Evolutionary conservation across 2,113 vertebrate species (phyloP).

Genomic region (Hyperoodon ampullatus): DNA sequence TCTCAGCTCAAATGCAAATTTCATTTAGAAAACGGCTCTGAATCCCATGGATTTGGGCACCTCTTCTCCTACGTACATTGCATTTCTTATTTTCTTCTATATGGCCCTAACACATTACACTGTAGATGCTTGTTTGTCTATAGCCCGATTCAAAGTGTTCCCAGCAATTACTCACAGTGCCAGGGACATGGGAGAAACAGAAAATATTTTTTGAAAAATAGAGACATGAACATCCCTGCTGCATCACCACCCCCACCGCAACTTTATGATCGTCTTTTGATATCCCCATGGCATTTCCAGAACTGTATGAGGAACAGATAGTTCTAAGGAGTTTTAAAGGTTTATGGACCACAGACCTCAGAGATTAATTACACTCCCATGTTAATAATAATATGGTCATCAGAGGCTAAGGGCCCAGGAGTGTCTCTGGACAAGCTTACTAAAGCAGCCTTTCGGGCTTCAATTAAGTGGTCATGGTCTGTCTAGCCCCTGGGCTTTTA

Average conservation of each 20-base stretch:
- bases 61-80: background rate
- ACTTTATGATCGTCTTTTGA: conserved; percentile 34
- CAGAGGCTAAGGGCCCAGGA: background rate
- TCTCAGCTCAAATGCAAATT: background rate
- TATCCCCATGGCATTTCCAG: background rate
- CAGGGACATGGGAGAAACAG: conserved; percentile 1
- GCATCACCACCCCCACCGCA: background rate
- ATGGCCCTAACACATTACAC: background rate
- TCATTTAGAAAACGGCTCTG: background rate
- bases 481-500: background rate
- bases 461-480: background rate
- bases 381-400: conserved; percentile 11
- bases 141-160: background rate
- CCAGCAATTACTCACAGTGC: background rate
- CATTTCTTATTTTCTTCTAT: background rate
- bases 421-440: background rate
- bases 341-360: background rate
- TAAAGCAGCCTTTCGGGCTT: background rate
- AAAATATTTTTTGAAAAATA: conserved; percentile 40
- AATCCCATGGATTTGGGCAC: background rate
- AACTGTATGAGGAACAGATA: background rate
- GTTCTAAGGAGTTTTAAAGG: background rate
- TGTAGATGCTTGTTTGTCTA: background rate
- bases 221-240: background rate
- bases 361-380: conserved; percentile 3